phyloP scores from a whole-genome alignment of 2,888 invertebrate species.

The Ormyrus pomaceus region DNA sequence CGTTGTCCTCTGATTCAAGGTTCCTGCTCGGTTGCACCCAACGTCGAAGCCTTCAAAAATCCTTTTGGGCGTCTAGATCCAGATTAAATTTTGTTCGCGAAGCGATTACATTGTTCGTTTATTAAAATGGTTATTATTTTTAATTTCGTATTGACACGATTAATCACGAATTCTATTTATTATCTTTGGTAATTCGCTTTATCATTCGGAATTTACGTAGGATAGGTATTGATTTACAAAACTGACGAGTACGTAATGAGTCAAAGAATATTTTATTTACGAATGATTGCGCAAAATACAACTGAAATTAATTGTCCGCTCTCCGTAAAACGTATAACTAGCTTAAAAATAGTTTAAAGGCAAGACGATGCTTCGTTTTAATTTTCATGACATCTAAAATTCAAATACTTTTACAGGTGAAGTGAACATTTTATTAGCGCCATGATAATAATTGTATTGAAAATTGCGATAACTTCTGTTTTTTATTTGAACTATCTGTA shows the following conservation, averaged over 20 bases:
- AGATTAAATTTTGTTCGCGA: neutral
- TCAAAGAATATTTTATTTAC: constrained; percentile 14
- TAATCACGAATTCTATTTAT: neutral
- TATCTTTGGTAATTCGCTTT: neutral
- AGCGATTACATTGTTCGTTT: too few relatives aligned
- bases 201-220: constrained; percentile 6
- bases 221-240: constrained; percentile 32
- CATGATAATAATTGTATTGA: too few relatives aligned
- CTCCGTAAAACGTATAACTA: too few relatives aligned
- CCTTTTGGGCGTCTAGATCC: neutral
- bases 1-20: too few relatives aligned
- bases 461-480: too few relatives aligned
- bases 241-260: constrained; percentile 9
- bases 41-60: neutral
- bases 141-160: neutral
- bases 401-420: neutral
- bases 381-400: constrained; percentile 28
- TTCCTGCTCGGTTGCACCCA: too few relatives aligned
- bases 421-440: neutral
- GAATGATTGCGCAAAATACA: constrained; percentile 20
- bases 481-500: too few relatives aligned
- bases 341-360: neutral
- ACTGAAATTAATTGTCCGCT: too few relatives aligned
- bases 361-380: constrained; percentile 17
- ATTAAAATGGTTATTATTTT: neutral